Conservation (phyloP, 2,888 invertebrate genomes). For the Ichneumon xanthorius region DNA sequence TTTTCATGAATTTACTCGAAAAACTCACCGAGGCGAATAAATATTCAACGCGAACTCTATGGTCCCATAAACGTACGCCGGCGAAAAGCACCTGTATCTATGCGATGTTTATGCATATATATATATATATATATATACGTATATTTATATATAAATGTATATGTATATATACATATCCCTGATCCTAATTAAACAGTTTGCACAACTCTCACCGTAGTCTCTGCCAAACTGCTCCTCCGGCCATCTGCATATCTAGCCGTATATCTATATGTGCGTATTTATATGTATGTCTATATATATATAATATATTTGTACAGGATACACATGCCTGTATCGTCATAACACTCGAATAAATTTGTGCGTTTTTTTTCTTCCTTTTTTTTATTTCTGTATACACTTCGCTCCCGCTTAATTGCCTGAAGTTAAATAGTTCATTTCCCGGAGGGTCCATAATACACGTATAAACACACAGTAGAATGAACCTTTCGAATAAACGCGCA, state of each 20-base stretch:
- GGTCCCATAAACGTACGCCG: conserved; percentile 22
- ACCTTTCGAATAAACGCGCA: conserved; percentile 23
- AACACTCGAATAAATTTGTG: conserved; percentile 29
- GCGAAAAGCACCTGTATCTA: conserved; percentile 49
- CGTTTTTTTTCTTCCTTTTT: conserved; percentile 19
- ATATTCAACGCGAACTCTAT: conserved; percentile 49
- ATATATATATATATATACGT: conserved; percentile 1
- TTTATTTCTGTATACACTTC: conserved; percentile 48
- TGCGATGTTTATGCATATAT: not conserved
- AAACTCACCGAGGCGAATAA: conserved; percentile 55
- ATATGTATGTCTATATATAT: not conserved
- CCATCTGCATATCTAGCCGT: conserved; percentile 15
- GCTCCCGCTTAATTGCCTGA: conserved; percentile 55
- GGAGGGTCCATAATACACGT: conserved; percentile 44
- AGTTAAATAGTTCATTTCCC: conserved; percentile 54
- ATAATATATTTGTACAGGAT: conserved; percentile 4
- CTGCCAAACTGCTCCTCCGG: conserved; percentile 49
- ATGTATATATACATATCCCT: conserved; percentile 51
- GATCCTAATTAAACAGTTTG: conserved; percentile 68
- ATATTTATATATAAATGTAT: conserved; percentile 34
- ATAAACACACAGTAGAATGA: conserved; percentile 12
- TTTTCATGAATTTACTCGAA: conserved; percentile 58
- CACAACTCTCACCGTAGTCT: conserved; percentile 55
- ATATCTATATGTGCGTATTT: conserved; percentile 15
- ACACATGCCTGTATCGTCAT: conserved; percentile 30